phyloP scores from a whole-genome alignment of 1,140 invertebrate species.

The Micrasema minimum region DNA sequence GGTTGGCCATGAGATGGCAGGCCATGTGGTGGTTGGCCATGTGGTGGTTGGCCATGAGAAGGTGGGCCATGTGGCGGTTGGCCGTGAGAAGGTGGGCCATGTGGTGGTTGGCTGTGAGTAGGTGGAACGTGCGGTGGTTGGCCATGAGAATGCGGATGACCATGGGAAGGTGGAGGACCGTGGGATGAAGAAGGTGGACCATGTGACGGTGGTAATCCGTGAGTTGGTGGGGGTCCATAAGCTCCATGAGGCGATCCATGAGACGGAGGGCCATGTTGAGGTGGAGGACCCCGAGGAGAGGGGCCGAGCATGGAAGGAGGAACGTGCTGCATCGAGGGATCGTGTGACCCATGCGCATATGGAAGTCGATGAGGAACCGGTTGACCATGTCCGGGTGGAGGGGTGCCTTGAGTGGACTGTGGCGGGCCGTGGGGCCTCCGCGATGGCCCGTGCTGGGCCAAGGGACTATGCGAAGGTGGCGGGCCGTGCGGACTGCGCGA shows the following conservation, averaged over 20 bases:
- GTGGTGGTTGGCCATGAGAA: constrained; percentile 8
- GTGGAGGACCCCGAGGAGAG: background rate
- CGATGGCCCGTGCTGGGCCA: constrained; percentile 16
- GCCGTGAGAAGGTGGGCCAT: background rate
- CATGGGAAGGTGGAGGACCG: background rate
- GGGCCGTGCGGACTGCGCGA: constrained; percentile 18
- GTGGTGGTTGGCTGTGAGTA: background rate
- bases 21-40: constrained; percentile 5
- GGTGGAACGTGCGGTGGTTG: background rate
- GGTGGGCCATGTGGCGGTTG: constrained; percentile 1
- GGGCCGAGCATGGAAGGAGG: background rate
- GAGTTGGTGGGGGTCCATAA: background rate
- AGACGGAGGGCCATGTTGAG: background rate
- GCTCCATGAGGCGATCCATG: constrained; percentile 15
- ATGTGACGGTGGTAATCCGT: constrained; percentile 6
- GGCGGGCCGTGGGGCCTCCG: constrained; percentile 15
- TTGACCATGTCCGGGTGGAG: constrained; percentile 15
- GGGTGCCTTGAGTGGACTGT: constrained; percentile 9
- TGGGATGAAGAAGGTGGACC: background rate
- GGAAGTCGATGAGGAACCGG: background rate
- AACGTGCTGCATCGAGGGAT: background rate
- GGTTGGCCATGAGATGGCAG: constrained; percentile 1
- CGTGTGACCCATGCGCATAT: background rate
- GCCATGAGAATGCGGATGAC: background rate
- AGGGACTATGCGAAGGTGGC: constrained; percentile 2